These are phyloP conservation scores for Apostichopus leukothele DNA, from an alignment of 53 echinoderm and acorn worm genomes.

Conservation along the genomic window DNA sequence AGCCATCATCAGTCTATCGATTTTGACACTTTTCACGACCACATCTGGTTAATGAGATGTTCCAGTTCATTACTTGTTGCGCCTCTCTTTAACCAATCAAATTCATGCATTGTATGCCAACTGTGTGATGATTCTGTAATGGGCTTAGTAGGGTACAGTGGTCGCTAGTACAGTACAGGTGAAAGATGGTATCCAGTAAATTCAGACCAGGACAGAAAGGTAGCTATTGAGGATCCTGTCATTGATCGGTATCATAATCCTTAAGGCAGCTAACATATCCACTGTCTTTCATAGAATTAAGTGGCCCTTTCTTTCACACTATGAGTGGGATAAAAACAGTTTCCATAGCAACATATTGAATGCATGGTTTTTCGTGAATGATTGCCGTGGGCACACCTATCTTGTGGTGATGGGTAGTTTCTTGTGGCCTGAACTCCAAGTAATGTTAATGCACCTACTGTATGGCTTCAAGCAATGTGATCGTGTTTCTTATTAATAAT, in stretches of 20 bases:
- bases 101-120: neutral
- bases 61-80: constrained; percentile 23
- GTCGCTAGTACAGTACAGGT: too few species aligned
- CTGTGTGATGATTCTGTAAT: neutral
- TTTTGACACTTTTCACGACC: too few species aligned
- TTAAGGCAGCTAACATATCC: neutral
- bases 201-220: too few species aligned
- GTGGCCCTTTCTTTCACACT: neutral
- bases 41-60: constrained; percentile 31
- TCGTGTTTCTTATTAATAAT: too few species aligned
- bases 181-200: too few species aligned
- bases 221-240: neutral
- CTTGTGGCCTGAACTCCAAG: neutral
- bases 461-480: neutral
- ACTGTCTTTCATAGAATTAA: neutral
- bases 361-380: neutral
- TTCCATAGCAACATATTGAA: constrained; percentile 34
- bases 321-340: neutral
- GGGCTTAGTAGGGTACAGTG: neutral
- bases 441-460: neutral
- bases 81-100: neutral
- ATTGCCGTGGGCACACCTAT: neutral
- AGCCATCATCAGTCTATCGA: too few species aligned
- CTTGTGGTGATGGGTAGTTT: neutral
- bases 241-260: neutral